Base-by-base conservation (phyloP, 1,140 invertebrate species). In the Drosophila chauvacae region DNA sequence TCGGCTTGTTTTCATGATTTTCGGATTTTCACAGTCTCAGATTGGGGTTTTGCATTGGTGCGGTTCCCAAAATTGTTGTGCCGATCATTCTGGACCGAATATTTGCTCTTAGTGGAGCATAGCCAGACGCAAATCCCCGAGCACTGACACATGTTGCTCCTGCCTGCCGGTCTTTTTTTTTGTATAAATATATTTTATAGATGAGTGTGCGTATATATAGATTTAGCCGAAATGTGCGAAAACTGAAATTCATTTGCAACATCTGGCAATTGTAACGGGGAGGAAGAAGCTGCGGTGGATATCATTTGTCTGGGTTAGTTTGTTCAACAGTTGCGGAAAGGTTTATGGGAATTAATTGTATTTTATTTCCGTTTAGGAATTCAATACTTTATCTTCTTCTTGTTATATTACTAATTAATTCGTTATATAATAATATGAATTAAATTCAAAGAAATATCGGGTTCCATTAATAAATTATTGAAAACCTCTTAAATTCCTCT, bases 161-260 rank as follows among this genome's bases (percentile, higher is more conserved):
- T 55, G 61, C 57, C 57, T 56, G 63, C 35, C 60, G 42, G 9
- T 35, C 9, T 33, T 26, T 20, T 47, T 26, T 26, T 37, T n/a
- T 23, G 44, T 13, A 30, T 14, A 26, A 14, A 35, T 41, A 64
- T 60, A 30, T 59, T n/a, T 33, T 44, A 61, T 35, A 47, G 7
- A 48, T 45, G n/a, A 9, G 37, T 20, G 37, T 50, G 33, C 39
- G 11, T 23, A 60, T 28, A 51, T 37, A 30, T 50, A 45, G 16
- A 73, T 50, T 59, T 41, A 55, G 13, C 37, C 39, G 30, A 68
- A 72, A 86, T 86, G 83, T 86, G 83, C 83, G 80, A 82, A 86
- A 78, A 86, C 59, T 57, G 37, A 57, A 58, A 87, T 76, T 51
- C 44, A 59, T 82, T 79, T 74, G 79, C 68, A 58, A 86, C 83